Evolutionary conservation across 2,888 invertebrate genomes (phyloP).

Genomic region (Yponomeuta malinellus): DNA sequence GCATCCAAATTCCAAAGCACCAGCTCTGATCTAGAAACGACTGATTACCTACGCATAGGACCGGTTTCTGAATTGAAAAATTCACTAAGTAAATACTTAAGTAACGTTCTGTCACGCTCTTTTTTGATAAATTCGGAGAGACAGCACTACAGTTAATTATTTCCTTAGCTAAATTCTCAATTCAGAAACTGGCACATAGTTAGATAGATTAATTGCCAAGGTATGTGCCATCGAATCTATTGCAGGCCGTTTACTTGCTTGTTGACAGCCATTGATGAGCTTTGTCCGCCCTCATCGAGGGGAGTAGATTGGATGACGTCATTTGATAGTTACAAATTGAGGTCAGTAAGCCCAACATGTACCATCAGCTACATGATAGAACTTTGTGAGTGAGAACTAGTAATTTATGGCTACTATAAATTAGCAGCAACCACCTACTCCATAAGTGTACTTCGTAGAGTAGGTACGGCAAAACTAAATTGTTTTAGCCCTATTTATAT

Average conservation of each 20-base stretch:
- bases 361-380: neutral
- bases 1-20: neutral
- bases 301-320: neutral
- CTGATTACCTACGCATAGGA: neutral
- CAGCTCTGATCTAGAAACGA: neutral
- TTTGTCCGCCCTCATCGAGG: neutral
- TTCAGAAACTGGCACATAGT: too few relatives aligned
- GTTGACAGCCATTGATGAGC: neutral
- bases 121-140: too few relatives aligned
- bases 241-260: neutral
- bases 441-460: too few relatives aligned
- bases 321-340: neutral
- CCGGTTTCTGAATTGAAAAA: too few relatives aligned
- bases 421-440: too few relatives aligned
- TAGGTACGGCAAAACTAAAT: too few relatives aligned
- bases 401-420: too few relatives aligned
- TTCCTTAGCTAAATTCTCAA: too few relatives aligned
- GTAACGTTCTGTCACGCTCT: too few relatives aligned
- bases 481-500: too few relatives aligned
- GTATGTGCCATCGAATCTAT: neutral
- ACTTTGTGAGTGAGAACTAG: neutral
- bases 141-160: too few relatives aligned
- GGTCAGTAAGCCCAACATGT: neutral
- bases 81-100: too few relatives aligned
- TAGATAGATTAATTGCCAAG: neutral